phyloP scores from a whole-genome alignment of 2,797 vertebrate species.

The Dallia pectoralis region DNA sequence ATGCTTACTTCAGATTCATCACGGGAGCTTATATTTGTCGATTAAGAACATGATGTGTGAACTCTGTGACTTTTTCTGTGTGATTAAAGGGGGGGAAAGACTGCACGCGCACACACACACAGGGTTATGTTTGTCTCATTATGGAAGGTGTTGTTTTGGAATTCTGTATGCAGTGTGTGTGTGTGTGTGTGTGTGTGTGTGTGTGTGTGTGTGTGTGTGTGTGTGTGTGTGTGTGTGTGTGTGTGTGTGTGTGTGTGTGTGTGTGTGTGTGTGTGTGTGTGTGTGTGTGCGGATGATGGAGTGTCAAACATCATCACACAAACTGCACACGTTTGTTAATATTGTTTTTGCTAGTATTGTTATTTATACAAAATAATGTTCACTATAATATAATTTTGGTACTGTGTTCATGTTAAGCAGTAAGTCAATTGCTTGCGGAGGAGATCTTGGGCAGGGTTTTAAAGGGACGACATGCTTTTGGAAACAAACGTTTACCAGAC shows the following conservation, averaged over 20 bases:
- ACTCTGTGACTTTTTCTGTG: neutral
- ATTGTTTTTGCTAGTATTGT: too few species aligned
- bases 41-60: neutral
- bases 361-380: too few species aligned
- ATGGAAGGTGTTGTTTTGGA: conserved; percentile 47
- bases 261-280: conserved; percentile 12
- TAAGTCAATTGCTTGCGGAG: too few species aligned
- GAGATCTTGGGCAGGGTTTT: too few species aligned
- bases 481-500: too few species aligned
- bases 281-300: neutral
- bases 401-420: too few species aligned
- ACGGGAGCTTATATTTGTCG: neutral
- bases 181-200: conserved; percentile 11
- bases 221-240: conserved; percentile 9
- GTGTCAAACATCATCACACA: too few species aligned
- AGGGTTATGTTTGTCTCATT: conserved; percentile 44
- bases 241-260: conserved; percentile 6
- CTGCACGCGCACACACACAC: neutral
- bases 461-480: too few species aligned
- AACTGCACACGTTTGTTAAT: too few species aligned
- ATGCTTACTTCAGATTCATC: neutral
- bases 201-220: neutral
- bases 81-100: neutral
- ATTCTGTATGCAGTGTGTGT: conserved; percentile 18
- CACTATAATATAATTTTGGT: too few species aligned